phyloP scores from a whole-genome alignment of 2,888 invertebrate species.

The Margaritifera margaritifera region DNA sequence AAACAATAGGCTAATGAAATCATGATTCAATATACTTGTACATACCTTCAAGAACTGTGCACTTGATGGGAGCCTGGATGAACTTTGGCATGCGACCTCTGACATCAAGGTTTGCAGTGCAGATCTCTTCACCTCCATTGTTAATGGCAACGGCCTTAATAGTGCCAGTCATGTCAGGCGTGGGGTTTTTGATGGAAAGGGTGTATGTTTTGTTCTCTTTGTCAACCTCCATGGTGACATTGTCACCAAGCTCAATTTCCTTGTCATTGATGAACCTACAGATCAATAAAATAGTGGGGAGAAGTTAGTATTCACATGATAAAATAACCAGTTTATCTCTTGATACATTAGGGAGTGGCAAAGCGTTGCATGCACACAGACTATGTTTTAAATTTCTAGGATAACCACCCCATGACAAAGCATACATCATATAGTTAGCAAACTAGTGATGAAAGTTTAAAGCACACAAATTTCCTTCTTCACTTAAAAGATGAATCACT shows the following conservation, averaged over 20 bases:
- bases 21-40: not conserved
- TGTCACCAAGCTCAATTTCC: constrained; percentile 62
- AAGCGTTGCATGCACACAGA: too few relatives aligned
- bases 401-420: too few relatives aligned
- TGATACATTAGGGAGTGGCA: too few relatives aligned
- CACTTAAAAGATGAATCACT: too few relatives aligned
- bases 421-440: too few relatives aligned
- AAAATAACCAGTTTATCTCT: too few relatives aligned
- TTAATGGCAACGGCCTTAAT: constrained; percentile 83
- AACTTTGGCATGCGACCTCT: constrained; percentile 70
- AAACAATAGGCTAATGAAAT: not conserved
- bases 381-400: too few relatives aligned
- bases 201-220: constrained; percentile 76
- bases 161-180: constrained; percentile 83
- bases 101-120: constrained; percentile 73
- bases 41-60: constrained; percentile 69
- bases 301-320: too few relatives aligned
- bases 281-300: too few relatives aligned
- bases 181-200: constrained; percentile 82
- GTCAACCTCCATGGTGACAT: constrained; percentile 58
- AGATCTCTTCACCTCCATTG: constrained; percentile 81
- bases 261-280: constrained; percentile 65
- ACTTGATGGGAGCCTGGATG: constrained; percentile 69
- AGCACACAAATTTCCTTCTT: too few relatives aligned
- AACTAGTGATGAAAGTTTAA: too few relatives aligned